phyloP scores from a whole-genome alignment of 2,888 invertebrate species.

The Ectemnius cavifrons region DNA sequence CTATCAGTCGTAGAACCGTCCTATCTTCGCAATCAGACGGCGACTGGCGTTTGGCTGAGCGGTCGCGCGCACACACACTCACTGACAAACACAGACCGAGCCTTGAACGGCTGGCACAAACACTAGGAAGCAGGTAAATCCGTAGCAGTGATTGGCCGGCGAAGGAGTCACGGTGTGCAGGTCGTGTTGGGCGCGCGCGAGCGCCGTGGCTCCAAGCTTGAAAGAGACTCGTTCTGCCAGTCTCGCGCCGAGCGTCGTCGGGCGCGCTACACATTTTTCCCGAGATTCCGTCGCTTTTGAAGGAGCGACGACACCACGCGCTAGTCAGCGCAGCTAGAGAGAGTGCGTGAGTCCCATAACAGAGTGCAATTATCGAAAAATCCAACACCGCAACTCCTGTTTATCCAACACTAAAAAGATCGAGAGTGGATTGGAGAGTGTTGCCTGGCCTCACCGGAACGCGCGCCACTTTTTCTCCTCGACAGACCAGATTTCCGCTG shows the following conservation, averaged over 20 bases:
- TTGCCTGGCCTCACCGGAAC: no score
- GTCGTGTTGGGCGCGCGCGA: conserved; percentile 28
- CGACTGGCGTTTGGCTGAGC: neutral
- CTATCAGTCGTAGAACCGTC: neutral
- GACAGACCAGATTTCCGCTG: no score
- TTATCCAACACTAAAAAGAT: no score
- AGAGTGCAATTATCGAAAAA: no score
- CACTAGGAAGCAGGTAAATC: conserved; percentile 22
- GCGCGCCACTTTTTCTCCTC: no score
- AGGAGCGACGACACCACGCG: no score
- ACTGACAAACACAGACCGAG: no score
- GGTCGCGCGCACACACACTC: neutral
- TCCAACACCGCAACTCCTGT: no score
- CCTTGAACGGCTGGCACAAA: neutral
- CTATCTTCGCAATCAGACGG: neutral
- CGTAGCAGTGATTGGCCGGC: conserved; percentile 40
- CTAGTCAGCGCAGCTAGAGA: no score
- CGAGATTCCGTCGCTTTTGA: neutral
- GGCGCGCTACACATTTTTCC: conserved; percentile 19
- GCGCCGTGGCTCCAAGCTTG: conserved; percentile 1
- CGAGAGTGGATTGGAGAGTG: no score
- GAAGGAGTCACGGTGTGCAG: conserved; percentile 23
- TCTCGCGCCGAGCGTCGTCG: conserved; percentile 55
- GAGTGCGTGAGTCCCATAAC: no score
- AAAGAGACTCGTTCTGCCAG: conserved; percentile 40